These are phyloP conservation scores for Champsocephalus esox DNA, from an alignment of 2,797 vertebrate species.

Conservation along the genomic window DNA sequence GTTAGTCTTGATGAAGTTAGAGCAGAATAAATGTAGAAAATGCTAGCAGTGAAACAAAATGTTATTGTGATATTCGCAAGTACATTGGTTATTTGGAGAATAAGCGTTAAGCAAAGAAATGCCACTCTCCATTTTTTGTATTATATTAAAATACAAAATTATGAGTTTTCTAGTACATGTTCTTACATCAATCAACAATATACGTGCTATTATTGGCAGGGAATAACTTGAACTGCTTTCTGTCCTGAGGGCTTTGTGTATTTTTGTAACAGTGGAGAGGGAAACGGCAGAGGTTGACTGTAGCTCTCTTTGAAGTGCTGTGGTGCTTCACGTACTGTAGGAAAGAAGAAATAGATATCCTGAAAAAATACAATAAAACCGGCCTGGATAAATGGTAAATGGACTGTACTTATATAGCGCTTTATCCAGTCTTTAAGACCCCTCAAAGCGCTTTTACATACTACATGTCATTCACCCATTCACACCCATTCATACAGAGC, in stretches of 20 bases:
- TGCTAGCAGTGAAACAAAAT: neutral
- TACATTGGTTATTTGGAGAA: neutral
- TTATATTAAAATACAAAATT: neutral
- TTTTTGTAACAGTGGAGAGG: constrained; percentile 23
- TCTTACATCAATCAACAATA: neutral
- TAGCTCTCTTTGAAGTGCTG: constrained; percentile 48
- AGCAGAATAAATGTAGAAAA: neutral
- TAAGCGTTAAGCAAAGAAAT: neutral
- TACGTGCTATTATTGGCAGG: neutral
- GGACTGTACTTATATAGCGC: too few species aligned
- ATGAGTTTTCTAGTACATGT: neutral
- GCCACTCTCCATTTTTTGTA: neutral
- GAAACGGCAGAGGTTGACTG: constrained; percentile 8
- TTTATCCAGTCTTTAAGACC: too few species aligned
- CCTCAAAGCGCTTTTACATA: too few species aligned
- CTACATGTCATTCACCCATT: too few species aligned
- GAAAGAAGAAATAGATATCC: constrained; percentile 18
- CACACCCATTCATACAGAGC: too few species aligned
- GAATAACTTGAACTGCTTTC: neutral
- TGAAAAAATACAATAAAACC: neutral
- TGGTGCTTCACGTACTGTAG: constrained; percentile 31
- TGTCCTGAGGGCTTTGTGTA: constrained; percentile 22
- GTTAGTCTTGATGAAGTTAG: neutral
- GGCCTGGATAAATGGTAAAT: neutral
- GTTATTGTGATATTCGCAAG: neutral